Conservation (phyloP, 2,888 invertebrate species). For the Coleophora deauratella region DNA sequence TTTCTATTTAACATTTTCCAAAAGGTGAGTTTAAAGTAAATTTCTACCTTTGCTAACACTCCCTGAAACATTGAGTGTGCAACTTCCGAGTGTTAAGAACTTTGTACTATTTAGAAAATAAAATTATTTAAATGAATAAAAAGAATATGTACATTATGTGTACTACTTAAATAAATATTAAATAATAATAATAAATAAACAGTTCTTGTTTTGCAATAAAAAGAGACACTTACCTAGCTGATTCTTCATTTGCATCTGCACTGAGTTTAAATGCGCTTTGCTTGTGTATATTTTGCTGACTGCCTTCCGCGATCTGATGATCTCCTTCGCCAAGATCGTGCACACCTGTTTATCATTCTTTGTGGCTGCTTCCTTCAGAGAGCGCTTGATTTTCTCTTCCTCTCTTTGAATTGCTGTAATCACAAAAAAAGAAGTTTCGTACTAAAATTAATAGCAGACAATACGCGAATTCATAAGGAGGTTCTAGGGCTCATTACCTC, state of each 20-base stretch:
- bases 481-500: slow-evolving; percentile 73
- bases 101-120: too few relatives aligned
- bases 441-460: not conserved
- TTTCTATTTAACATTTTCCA: too few relatives aligned
- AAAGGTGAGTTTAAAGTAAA: too few relatives aligned
- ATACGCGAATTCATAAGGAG: too few relatives aligned
- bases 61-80: too few relatives aligned
- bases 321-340: slow-evolving; percentile 93
- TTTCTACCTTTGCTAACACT: too few relatives aligned
- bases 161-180: too few relatives aligned
- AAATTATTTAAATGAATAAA: too few relatives aligned
- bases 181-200: too few relatives aligned
- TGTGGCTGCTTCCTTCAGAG: slow-evolving; percentile 95
- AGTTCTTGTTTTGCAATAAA: too few relatives aligned
- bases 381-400: slow-evolving; percentile 95
- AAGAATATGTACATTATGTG: too few relatives aligned
- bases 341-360: slow-evolving; percentile 97
- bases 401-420: slow-evolving; percentile 91
- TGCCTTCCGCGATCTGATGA: slow-evolving; percentile 90
- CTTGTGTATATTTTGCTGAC: slow-evolving; percentile 94
- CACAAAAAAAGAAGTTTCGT: not conserved
- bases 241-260: slow-evolving; percentile 98
- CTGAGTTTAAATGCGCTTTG: slow-evolving; percentile 97
- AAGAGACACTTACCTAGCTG: slow-evolving; percentile 90
- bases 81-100: too few relatives aligned